Evolutionary conservation across 1,140 invertebrate species (phyloP).

Genomic region (Manduca sexta): DNA sequence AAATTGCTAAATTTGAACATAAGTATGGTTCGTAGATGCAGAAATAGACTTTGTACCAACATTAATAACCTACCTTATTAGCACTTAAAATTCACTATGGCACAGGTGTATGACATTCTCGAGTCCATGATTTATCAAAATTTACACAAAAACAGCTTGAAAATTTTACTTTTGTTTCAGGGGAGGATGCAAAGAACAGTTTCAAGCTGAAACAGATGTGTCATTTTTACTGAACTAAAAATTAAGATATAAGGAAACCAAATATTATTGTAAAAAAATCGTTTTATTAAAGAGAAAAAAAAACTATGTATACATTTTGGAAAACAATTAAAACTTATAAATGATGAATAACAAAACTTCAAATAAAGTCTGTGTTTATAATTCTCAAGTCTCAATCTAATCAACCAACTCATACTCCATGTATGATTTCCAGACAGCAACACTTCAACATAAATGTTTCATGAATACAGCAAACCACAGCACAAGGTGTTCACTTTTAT

Average conservation of each 20-base stretch:
- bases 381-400: no score
- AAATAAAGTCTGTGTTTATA: background rate
- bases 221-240: constrained; percentile 70
- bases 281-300: background rate
- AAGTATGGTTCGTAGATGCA: no score
- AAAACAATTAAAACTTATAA: no score
- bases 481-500: constrained; percentile 2
- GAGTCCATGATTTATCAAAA: no score
- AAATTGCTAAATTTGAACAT: no score
- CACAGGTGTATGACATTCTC: no score
- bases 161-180: constrained; percentile 54
- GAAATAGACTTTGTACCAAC: no score
- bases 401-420: no score
- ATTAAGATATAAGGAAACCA: constrained; percentile 1
- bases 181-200: constrained; percentile 64
- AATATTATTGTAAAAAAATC: background rate
- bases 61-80: no score
- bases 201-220: constrained; percentile 73
- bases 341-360: background rate
- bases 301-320: no score
- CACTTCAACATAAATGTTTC: constrained; percentile 6
- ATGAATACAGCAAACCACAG: constrained; percentile 1
- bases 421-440: constrained; percentile 1
- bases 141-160: constrained; percentile 3
- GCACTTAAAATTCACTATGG: no score